Conservation (phyloP, 1,140 invertebrate genomes). For the Panonychus citri region DNA sequence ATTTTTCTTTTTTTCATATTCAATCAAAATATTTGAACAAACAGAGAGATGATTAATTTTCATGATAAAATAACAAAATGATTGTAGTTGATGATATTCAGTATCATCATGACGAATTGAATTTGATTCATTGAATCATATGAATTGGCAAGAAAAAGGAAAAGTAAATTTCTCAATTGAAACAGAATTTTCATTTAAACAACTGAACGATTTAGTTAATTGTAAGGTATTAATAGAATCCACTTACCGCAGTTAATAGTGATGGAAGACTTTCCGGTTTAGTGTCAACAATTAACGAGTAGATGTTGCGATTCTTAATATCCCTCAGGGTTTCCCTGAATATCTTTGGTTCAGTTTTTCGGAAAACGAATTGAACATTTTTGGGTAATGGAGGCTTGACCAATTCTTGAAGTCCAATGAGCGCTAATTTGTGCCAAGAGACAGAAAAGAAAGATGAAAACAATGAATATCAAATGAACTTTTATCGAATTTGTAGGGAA, state of each 20-base stretch:
- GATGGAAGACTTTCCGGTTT: conserved; percentile 44
- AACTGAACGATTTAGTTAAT: not conserved
- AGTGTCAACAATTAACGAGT: conserved; percentile 60
- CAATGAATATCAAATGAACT: not conserved
- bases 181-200: not conserved
- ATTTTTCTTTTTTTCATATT: too few species aligned
- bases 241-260: conserved; percentile 54
- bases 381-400: conserved; percentile 33
- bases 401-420: conserved; percentile 63
- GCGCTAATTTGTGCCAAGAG: conserved; percentile 30
- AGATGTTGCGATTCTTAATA: conserved; percentile 54
- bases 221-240: too few species aligned
- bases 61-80: too few species aligned
- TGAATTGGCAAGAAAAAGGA: not conserved
- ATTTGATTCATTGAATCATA: not conserved
- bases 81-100: too few species aligned
- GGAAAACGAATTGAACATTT: conserved; percentile 48
- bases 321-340: conserved; percentile 54
- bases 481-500: not conserved
- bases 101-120: not conserved
- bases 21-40: too few species aligned
- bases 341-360: conserved; percentile 42
- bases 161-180: not conserved
- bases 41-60: too few species aligned
- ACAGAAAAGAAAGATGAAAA: not conserved